These are phyloP conservation scores for Engraulis encrasicolus DNA, from an alignment of 2,113 vertebrate species.

Conservation along the genomic window DNA sequence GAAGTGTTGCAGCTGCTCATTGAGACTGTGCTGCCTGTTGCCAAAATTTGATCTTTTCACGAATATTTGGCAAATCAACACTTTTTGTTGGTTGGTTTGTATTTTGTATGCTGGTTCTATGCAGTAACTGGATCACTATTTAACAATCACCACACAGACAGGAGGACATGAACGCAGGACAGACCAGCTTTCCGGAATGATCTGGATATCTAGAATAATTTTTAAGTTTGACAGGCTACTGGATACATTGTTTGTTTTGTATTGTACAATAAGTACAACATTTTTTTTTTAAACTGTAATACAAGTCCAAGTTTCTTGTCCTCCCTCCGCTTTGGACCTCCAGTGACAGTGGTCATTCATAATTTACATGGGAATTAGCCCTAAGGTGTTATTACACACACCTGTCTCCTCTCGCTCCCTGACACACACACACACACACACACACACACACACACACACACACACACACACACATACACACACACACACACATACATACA, in stretches of 20 bases:
- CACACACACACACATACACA: no score
- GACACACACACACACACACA: not conserved
- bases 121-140: not conserved
- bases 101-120: no score
- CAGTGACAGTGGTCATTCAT: not conserved
- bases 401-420: no score
- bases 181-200: not conserved
- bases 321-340: not conserved
- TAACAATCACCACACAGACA: not conserved
- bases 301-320: not conserved
- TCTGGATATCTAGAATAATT: not conserved
- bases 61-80: no score
- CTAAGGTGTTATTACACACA: not conserved
- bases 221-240: not conserved
- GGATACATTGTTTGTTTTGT: no score
- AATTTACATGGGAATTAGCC: not conserved
- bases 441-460: not conserved
- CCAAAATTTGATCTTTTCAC: no score
- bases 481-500: not conserved
- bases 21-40: no score
- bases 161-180: not conserved
- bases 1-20: no score
- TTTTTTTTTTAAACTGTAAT: not conserved
- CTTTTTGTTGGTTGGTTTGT: no score
- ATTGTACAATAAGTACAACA: no score